Percentiles rank a stretch among this genome's conserved stretches.
These are phyloP conservation scores for Eustalomyia histrio DNA, from an alignment of 2,888 invertebrate species.

Conservation along the genomic window DNA sequence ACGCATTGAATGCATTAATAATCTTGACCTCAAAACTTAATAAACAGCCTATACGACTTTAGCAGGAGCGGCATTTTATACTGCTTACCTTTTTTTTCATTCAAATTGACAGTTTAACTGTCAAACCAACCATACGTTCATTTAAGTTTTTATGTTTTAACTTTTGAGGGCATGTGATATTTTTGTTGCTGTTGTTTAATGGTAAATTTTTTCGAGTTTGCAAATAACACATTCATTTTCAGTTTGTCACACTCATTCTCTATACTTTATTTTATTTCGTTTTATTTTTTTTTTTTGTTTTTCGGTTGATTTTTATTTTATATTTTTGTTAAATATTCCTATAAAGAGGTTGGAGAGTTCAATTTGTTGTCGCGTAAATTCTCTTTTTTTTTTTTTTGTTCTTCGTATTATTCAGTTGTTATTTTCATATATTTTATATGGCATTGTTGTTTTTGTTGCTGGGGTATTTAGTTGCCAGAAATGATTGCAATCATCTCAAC, in stretches of 20 bases:
- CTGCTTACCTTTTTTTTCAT: background rate
- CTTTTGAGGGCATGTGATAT: background rate
- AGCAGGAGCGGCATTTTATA: too few species aligned
- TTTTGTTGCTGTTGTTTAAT: background rate
- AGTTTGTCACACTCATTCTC: constrained; percentile 1
- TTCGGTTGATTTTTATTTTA: background rate
- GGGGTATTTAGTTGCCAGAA: constrained; percentile 40
- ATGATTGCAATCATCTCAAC: constrained; percentile 42
- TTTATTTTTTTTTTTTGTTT: background rate
- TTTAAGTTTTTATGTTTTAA: background rate
- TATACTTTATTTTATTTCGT: background rate
- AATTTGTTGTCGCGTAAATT: constrained; percentile 31
- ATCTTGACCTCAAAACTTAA: too few species aligned
- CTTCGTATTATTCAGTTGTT: background rate
- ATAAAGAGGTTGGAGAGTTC: constrained; percentile 32
- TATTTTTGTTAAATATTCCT: background rate
- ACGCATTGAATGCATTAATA: too few species aligned
- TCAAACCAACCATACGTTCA: background rate
- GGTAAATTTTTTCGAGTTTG: background rate
- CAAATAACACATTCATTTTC: background rate
- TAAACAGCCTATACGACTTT: too few species aligned
- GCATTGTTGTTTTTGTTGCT: constrained; percentile 44
- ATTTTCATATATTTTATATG: constrained; percentile 24
- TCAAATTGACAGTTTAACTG: background rate
- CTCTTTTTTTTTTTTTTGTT: constrained; percentile 23